Percentiles rank a stretch among this genome's conserved stretches.
phyloP scores from a whole-genome alignment of 1,140 invertebrate genomes.

The Drosophila albomicans region DNA sequence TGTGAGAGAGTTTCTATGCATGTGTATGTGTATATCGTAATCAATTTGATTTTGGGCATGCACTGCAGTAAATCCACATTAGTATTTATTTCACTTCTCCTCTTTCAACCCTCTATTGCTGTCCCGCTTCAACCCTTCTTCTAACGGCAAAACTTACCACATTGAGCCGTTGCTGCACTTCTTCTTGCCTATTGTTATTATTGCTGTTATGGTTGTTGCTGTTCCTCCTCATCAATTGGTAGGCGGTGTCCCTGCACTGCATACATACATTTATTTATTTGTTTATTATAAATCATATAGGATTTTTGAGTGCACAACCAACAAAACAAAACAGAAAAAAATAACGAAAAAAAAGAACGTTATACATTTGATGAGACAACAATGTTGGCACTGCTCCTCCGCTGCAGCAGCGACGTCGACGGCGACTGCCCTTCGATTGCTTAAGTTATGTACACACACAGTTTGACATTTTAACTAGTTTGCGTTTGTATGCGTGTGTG shows the following conservation, averaged over 20 bases:
- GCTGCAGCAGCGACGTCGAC: constrained; percentile 14
- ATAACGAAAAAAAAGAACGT: constrained; percentile 29
- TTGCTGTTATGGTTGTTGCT: constrained; percentile 3
- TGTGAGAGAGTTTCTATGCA: neutral
- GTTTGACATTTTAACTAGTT: constrained; percentile 50
- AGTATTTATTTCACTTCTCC: neutral
- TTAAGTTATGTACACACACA: constrained; percentile 48
- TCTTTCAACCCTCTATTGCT: neutral
- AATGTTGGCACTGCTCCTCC: constrained; percentile 14
- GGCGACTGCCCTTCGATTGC: constrained; percentile 44
- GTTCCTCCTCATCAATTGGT: constrained; percentile 33
- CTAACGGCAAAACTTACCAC: constrained; percentile 30
- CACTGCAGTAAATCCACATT: constrained; percentile 20
- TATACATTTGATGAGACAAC: constrained; percentile 40
- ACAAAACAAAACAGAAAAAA: constrained; percentile 8
- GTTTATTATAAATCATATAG: constrained; percentile 1
- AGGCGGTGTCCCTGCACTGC: constrained; percentile 48
- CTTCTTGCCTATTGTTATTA: constrained; percentile 8
- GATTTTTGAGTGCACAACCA: constrained; percentile 9
- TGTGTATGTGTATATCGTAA: constrained; percentile 30
- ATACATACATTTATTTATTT: constrained; percentile 22
- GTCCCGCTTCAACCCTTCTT: neutral
- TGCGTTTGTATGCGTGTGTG: constrained; percentile 19
- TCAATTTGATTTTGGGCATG: constrained; percentile 46
- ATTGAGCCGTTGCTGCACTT: constrained; percentile 30